Conservation (phyloP, 2,797 vertebrate genomes). For the Rhabdophis nuchalis region DNA sequence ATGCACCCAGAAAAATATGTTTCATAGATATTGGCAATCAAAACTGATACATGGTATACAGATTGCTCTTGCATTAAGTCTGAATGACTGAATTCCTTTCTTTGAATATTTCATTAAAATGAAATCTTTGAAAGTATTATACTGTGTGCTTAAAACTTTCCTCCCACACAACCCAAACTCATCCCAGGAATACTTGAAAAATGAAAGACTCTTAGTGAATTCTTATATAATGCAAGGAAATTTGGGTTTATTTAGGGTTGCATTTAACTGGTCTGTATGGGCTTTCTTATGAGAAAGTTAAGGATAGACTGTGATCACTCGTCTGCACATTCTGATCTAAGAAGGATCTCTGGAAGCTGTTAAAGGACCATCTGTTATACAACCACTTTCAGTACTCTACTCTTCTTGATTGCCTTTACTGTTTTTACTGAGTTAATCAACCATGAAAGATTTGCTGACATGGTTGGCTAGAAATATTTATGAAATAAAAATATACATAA, state of each 20-base stretch:
- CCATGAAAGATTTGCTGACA: not conserved
- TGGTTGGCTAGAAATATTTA: not conserved
- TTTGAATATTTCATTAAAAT: not conserved
- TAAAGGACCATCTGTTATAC: not conserved
- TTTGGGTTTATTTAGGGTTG: not conserved
- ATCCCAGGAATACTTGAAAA: not conserved
- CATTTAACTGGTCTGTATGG: not conserved
- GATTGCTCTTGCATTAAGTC: not conserved
- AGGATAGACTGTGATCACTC: not conserved
- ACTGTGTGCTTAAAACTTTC: not conserved
- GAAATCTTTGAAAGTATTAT: not conserved
- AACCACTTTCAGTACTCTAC: not conserved
- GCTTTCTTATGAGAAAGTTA: not conserved
- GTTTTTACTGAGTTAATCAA: not conserved
- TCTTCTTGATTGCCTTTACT: not conserved
- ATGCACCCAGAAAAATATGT: not conserved
- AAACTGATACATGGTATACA: not conserved
- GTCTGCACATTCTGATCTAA: not conserved
- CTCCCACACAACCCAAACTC: not conserved
- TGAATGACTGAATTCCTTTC: not conserved
- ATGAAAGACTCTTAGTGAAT: not conserved
- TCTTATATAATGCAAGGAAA: not conserved
- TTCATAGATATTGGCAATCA: not conserved
- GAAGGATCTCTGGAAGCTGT: not conserved
- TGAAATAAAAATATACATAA: not conserved